Conservation (phyloP, 2,113 vertebrate species). For the Alouatta palliata region DNA sequence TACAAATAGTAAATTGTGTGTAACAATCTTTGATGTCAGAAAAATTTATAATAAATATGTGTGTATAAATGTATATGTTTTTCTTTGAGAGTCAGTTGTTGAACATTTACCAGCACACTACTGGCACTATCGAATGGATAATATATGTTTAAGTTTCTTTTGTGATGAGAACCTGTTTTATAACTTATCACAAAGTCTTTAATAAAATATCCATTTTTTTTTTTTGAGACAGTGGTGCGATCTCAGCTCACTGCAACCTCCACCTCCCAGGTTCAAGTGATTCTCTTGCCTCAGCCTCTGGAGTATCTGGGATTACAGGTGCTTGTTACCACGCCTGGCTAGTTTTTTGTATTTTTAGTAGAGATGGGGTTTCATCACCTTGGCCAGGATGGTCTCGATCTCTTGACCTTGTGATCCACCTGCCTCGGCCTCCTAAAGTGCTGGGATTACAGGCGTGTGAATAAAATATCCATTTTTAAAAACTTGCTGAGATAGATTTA, state of each 20-base stretch:
- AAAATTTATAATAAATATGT: neutral
- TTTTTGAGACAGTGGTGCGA: neutral
- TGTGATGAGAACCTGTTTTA: neutral
- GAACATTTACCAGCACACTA: neutral
- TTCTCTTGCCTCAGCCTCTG: too few relatives aligned
- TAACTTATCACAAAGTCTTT: neutral
- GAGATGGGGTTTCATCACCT: too few relatives aligned
- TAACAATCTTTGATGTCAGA: neutral
- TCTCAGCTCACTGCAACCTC: too few relatives aligned
- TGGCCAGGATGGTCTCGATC: too few relatives aligned
- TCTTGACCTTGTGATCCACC: too few relatives aligned
- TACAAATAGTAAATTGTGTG: neutral
- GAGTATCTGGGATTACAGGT: too few relatives aligned
- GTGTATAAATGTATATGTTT: neutral
- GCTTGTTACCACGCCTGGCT: too few relatives aligned
- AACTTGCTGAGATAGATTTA: neutral
- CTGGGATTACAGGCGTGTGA: neutral
- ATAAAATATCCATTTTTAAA: neutral
- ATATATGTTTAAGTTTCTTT: neutral
- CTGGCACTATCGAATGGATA: neutral
- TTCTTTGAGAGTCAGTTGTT: neutral
- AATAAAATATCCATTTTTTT: neutral
- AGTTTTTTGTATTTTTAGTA: too few relatives aligned
- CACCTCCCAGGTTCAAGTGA: too few relatives aligned
- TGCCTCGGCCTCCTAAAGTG: too few relatives aligned